These are phyloP conservation scores for Heliornis fulica DNA, from an alignment of 2,113 vertebrate species.

Conservation along the genomic window DNA sequence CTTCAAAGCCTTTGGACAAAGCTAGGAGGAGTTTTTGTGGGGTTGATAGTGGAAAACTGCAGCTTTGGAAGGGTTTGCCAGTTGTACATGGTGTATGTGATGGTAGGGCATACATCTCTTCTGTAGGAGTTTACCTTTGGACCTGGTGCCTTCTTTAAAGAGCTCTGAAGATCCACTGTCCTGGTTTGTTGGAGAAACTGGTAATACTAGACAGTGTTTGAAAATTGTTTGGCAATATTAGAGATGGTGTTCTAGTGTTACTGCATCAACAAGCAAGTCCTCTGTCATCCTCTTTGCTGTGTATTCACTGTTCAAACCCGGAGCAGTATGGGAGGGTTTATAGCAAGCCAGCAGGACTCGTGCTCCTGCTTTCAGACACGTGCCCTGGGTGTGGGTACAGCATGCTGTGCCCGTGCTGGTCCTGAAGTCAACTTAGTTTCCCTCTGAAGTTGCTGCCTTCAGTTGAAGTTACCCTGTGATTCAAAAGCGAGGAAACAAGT, in stretches of 20 bases:
- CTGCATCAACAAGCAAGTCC: neutral
- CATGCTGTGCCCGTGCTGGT: neutral
- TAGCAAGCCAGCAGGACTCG: neutral
- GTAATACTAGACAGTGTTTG: neutral
- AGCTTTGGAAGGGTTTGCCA: neutral
- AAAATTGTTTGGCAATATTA: neutral
- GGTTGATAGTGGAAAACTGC: neutral
- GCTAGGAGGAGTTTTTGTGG: neutral
- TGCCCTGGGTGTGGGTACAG: neutral
- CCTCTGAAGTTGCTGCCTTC: accelerated
- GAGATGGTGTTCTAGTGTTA: neutral
- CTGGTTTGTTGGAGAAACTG: accelerated
- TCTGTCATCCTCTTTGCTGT: neutral
- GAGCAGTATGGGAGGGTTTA: neutral
- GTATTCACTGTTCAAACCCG: neutral
- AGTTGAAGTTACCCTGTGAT: neutral
- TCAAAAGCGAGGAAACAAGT: neutral
- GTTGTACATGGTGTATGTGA: accelerated
- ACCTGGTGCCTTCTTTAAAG: neutral
- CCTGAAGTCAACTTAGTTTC: neutral
- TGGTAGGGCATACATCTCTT: accelerated
- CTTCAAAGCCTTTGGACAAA: neutral
- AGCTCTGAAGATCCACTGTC: neutral
- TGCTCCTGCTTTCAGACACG: accelerated
- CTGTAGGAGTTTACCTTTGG: neutral